Evolutionary conservation across 1,140 invertebrate genomes (phyloP).

Genomic region (Aphaenogaster ashmeadi): DNA sequence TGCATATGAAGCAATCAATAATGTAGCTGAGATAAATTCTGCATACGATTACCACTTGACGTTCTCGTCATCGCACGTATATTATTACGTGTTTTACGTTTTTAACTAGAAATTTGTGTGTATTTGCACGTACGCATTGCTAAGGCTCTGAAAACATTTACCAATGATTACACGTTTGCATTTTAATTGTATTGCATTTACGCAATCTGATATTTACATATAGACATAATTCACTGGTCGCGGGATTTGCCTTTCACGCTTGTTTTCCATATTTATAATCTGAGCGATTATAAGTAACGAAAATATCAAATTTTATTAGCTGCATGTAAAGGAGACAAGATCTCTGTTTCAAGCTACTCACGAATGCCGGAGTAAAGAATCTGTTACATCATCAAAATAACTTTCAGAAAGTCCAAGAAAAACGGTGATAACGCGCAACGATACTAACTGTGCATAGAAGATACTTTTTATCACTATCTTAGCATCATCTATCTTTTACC

Average conservation of each 20-base stretch:
- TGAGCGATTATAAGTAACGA: not conserved
- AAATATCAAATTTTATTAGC: not conserved
- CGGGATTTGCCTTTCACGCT: not conserved
- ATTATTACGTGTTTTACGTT: not conserved
- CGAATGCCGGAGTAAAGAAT: not conserved
- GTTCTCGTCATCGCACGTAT: not conserved
- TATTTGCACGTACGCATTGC: not conserved
- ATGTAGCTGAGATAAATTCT: not conserved
- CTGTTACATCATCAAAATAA: not conserved
- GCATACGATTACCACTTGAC: not conserved
- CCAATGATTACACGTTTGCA: not conserved
- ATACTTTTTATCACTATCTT: conserved; percentile 4
- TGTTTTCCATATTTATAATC: not conserved
- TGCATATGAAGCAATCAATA: not conserved
- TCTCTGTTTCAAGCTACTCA: not conserved
- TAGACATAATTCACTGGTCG: not conserved
- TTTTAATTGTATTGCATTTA: conserved; percentile 11
- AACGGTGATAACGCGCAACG: not conserved
- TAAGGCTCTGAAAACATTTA: not conserved
- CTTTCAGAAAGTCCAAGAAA: not conserved
- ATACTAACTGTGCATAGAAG: not conserved
- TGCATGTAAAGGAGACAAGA: not conserved
- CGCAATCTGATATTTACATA: conserved; percentile 19
- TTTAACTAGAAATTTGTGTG: not conserved
- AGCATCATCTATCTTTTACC: not conserved